Conservation (phyloP, 2,113 vertebrate genomes). For the Balaenoptera acutorostrata region DNA sequence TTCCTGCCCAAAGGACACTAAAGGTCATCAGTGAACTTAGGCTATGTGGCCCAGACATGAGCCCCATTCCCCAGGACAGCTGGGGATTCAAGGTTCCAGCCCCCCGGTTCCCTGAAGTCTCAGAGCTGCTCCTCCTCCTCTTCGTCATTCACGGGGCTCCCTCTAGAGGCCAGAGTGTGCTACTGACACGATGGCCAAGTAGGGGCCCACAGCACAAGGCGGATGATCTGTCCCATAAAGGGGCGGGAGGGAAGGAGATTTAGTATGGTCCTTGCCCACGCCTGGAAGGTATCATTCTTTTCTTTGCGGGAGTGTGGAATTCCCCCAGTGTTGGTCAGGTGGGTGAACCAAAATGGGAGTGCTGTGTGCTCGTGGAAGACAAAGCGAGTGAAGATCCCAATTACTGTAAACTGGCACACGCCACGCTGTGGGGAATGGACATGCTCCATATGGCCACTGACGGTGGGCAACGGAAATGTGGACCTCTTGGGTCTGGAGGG, state of each 20-base stretch:
- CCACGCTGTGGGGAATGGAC: background rate
- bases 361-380: background rate
- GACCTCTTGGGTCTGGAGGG: background rate
- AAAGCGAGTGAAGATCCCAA: background rate
- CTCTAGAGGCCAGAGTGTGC: slow-evolving; percentile 33
- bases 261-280: background rate
- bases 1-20: background rate
- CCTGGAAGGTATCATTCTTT: background rate
- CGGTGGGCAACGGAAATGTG: no score
- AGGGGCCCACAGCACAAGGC: background rate
- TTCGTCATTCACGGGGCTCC: background rate
- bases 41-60: background rate
- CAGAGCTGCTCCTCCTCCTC: background rate
- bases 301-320: background rate
- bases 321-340: background rate
- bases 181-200: background rate
- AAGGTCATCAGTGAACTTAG: background rate
- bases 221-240: background rate
- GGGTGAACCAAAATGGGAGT: background rate
- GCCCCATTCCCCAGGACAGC: background rate
- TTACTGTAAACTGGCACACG: background rate
- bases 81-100: background rate
- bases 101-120: background rate
- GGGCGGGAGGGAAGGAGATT: background rate
- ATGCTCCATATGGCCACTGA: background rate